phyloP scores from a whole-genome alignment of 2,113 vertebrate species.

The Trematocara unimaculatum region DNA sequence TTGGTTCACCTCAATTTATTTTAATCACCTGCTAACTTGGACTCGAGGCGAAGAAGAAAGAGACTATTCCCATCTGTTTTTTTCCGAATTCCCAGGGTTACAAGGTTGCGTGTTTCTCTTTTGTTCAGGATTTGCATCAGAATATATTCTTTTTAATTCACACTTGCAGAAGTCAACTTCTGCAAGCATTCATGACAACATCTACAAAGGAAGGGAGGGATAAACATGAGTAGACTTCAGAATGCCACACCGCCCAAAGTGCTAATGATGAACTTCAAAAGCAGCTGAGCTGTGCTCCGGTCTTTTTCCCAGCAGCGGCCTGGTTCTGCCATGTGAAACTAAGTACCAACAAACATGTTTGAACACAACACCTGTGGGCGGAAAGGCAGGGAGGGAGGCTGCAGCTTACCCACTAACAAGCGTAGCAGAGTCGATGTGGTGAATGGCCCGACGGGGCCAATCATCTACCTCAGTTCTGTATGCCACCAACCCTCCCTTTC shows the following conservation, averaged over 20 bases:
- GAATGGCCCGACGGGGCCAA: conserved; percentile 49
- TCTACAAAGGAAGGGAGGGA: conserved; percentile 8
- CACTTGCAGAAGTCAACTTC: background rate
- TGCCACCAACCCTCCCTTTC: background rate
- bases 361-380: conserved; percentile 61
- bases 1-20: conserved; percentile 71
- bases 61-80: conserved; percentile 4
- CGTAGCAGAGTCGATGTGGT: conserved; percentile 21
- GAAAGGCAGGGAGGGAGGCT: background rate
- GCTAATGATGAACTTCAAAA: conserved; percentile 60
- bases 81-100: background rate
- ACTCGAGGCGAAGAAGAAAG: conserved; percentile 22
- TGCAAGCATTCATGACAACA: background rate
- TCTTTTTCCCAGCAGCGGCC: conserved; percentile 14
- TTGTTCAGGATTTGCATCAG: background rate
- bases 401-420: conserved; percentile 48
- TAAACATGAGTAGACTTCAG: background rate
- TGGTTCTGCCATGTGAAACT: conserved; percentile 8
- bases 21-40: conserved; percentile 68
- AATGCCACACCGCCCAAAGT: conserved; percentile 11
- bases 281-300: background rate
- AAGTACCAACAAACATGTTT: conserved; percentile 32
- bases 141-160: background rate
- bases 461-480: conserved; percentile 28
- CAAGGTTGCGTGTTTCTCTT: background rate